A percentile compares a stretch with the other conserved stretches of the same genome.
Conservation (phyloP, 2,113 vertebrate genomes). For the Meriones unguiculatus region DNA sequence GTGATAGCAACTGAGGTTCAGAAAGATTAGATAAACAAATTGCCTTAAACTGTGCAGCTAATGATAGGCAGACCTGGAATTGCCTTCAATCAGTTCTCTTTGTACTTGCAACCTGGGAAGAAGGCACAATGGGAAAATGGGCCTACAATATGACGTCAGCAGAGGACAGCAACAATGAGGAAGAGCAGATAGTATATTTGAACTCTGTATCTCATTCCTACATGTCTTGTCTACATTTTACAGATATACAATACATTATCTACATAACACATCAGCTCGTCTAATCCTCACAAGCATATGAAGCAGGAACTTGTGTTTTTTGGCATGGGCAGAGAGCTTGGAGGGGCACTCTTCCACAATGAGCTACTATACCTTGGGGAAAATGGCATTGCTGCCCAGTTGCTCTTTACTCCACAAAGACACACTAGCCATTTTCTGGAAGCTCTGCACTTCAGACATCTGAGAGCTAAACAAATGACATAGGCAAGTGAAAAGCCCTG, state of each 20-base stretch:
- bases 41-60: not conserved
- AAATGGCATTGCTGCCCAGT: not conserved
- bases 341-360: not conserved
- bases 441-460: not conserved
- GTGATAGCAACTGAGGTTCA: not conserved
- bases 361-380: not conserved
- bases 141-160: not conserved
- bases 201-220: not conserved
- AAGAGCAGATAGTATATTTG: not conserved
- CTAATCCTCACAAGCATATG: not conserved
- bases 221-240: not conserved
- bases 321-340: not conserved
- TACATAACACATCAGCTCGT: not conserved
- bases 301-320: not conserved
- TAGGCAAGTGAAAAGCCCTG: not conserved
- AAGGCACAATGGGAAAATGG: not conserved
- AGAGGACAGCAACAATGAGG: not conserved
- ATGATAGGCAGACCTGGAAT: not conserved
- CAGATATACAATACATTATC: too few species aligned
- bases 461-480: not conserved
- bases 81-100: not conserved
- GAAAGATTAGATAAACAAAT: constrained; percentile 14
- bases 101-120: not conserved
- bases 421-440: not conserved
- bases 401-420: not conserved